Percentiles rank a stretch among this genome's conserved stretches.
These are phyloP conservation scores for Chiloscyllium punctatum DNA, from an alignment of 2,797 vertebrate genomes.

Conservation along the genomic window DNA sequence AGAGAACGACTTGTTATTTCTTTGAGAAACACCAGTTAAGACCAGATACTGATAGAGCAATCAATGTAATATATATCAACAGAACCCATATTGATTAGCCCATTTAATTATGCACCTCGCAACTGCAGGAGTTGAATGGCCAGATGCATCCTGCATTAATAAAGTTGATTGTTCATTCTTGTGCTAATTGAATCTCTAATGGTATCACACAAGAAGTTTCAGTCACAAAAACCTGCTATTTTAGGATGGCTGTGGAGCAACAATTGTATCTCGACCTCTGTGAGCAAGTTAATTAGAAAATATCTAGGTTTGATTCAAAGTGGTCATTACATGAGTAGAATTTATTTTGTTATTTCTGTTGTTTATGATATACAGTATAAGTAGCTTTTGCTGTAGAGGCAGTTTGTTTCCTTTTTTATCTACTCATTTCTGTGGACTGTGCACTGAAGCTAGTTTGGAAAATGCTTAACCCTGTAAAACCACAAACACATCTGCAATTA, in stretches of 20 bases:
- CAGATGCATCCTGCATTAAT: background rate
- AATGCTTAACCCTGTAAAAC: background rate
- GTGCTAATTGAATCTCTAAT: background rate
- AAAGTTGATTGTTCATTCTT: background rate
- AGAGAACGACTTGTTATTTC: background rate
- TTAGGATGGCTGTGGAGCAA: no score
- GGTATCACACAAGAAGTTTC: background rate
- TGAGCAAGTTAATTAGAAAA: no score
- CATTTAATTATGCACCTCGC: background rate
- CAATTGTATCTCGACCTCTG: no score
- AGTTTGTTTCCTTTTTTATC: background rate
- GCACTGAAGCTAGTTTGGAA: background rate
- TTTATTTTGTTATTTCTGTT: background rate
- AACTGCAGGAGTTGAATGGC: background rate
- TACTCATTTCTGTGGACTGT: background rate
- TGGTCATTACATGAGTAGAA: background rate
- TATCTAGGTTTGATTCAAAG: background rate
- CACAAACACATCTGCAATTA: background rate
- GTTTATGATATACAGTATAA: background rate
- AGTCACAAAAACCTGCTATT: background rate
- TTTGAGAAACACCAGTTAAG: background rate
- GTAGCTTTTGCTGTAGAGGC: background rate
- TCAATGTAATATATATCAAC: background rate
- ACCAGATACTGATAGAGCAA: background rate
- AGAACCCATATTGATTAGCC: background rate